Percentiles rank a stretch among this genome's conserved stretches.
Evolutionary conservation across 1,140 invertebrate species (phyloP).

Genomic region (Drosophila equinoxialis): DNA sequence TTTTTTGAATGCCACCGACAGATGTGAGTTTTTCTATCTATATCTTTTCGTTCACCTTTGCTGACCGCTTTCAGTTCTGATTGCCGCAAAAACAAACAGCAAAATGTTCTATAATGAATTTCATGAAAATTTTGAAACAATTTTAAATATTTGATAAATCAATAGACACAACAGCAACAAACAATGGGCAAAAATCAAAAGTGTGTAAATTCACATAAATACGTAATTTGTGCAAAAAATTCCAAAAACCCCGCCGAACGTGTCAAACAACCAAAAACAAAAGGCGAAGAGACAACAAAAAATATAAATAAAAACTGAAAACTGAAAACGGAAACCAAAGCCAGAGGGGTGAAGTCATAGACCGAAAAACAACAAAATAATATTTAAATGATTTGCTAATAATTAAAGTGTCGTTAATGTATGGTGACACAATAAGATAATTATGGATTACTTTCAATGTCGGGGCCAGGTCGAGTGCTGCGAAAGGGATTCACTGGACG

Average conservation of each 20-base stretch:
- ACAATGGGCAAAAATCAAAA: conserved; percentile 20
- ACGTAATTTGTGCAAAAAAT: conserved; percentile 35
- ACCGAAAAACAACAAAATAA: conserved; percentile 23
- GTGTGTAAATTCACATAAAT: conserved; percentile 12
- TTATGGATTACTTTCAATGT: conserved; percentile 61
- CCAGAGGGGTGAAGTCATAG: conserved; percentile 41
- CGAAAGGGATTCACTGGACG: conserved; percentile 70
- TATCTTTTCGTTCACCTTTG: conserved; percentile 12
- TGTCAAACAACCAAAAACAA: conserved; percentile 58
- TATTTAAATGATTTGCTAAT: conserved; percentile 25
- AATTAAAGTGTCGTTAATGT: conserved; percentile 24
- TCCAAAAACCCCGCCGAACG: conserved; percentile 50
- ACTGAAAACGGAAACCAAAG: conserved; percentile 22
- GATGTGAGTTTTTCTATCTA: conserved; percentile 4
- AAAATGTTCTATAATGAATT: not conserved
- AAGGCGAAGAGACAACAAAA: conserved; percentile 26
- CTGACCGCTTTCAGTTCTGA: conserved; percentile 11
- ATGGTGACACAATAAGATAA: conserved; percentile 1
- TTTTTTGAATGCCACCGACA: not conserved
- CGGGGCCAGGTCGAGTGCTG: conserved; percentile 63
- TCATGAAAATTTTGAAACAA: not conserved
- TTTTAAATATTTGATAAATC: conserved; percentile 22
- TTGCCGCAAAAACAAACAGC: conserved; percentile 1
- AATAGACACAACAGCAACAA: conserved; percentile 24
- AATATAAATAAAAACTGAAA: conserved; percentile 36